Evolutionary conservation across 2,113 vertebrate species (phyloP).

Genomic region (Daboia siamensis): DNA sequence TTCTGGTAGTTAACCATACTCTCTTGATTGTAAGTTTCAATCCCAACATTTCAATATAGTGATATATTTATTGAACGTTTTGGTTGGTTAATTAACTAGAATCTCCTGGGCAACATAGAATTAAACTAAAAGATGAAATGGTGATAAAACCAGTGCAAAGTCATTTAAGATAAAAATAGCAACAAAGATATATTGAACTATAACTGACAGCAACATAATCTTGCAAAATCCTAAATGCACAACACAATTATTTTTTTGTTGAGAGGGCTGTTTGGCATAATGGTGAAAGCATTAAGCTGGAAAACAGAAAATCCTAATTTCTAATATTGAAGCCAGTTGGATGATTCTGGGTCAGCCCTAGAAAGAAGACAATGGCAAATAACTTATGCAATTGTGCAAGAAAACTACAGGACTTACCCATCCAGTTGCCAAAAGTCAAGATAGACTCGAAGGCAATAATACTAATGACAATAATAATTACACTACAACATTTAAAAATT

Average conservation of each 20-base stretch:
- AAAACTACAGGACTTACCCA: too few relatives aligned
- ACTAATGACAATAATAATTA: too few relatives aligned
- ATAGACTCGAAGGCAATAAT: too few relatives aligned
- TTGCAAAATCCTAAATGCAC: not conserved
- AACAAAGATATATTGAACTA: not conserved
- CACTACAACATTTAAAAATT: too few relatives aligned
- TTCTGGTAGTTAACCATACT: not conserved
- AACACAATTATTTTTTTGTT: not conserved
- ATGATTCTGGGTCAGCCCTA: not conserved
- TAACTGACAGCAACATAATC: not conserved
- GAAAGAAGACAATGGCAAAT: too few relatives aligned
- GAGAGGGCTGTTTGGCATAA: not conserved
- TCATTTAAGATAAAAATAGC: not conserved
- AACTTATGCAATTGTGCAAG: too few relatives aligned
- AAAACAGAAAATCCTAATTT: not conserved
- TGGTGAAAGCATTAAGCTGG: not conserved
- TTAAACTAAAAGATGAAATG: not conserved
- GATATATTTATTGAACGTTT: not conserved
- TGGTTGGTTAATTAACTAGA: not conserved
- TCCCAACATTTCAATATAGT: not conserved
- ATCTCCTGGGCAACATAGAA: not conserved
- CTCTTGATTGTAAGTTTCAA: not conserved
- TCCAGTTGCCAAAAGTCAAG: too few relatives aligned
- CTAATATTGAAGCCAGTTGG: not conserved
- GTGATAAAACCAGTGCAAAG: not conserved